Conservation (phyloP, 2,113 vertebrate species). For the Daubentonia madagascariensis region DNA sequence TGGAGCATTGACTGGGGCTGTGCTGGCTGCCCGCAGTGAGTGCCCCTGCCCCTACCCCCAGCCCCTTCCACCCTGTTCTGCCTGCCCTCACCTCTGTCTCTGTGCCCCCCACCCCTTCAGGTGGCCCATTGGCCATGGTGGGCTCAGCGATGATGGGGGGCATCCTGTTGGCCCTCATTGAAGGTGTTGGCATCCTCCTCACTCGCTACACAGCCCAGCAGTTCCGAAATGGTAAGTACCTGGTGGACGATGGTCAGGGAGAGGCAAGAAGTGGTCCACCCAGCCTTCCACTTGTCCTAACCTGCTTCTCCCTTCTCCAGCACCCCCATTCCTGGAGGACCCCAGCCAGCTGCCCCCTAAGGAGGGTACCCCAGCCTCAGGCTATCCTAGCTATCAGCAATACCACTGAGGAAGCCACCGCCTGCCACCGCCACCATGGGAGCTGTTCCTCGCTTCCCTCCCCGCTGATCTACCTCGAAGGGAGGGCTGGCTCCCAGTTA, state of each 20-base stretch:
- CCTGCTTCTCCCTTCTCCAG: slow-evolving; percentile 71
- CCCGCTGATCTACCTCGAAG: slow-evolving; percentile 71
- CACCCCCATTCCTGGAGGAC: slow-evolving; percentile 87
- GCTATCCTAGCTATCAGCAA: slow-evolving; percentile 78
- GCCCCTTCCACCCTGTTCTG: not conserved
- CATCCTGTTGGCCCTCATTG: slow-evolving; percentile 90
- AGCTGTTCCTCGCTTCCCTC: slow-evolving; percentile 31
- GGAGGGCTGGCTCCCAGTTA: slow-evolving; percentile 65
- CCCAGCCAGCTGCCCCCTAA: slow-evolving; percentile 88
- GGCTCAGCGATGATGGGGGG: slow-evolving; percentile 95
- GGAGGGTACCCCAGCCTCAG: slow-evolving; percentile 76
- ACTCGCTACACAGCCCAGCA: slow-evolving; percentile 93
- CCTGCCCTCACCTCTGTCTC: not conserved
- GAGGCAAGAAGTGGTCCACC: not conserved
- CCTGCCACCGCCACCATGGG: slow-evolving; percentile 31
- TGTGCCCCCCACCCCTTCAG: slow-evolving; percentile 71
- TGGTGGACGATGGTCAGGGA: not conserved
- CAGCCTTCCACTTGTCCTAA: not conserved
- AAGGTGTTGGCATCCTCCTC: slow-evolving; percentile 91
- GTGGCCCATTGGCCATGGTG: slow-evolving; percentile 92
- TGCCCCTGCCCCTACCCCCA: not conserved
- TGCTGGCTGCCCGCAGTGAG: slow-evolving; percentile 92
- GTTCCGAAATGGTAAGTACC: slow-evolving; percentile 91
- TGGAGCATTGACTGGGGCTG: slow-evolving; percentile 91
- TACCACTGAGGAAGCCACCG: slow-evolving; percentile 79